Percentiles rank a stretch among this genome's conserved stretches.
Evolutionary conservation across 2,113 vertebrate genomes (phyloP).

Genomic region (Stictonetta naevosa): DNA sequence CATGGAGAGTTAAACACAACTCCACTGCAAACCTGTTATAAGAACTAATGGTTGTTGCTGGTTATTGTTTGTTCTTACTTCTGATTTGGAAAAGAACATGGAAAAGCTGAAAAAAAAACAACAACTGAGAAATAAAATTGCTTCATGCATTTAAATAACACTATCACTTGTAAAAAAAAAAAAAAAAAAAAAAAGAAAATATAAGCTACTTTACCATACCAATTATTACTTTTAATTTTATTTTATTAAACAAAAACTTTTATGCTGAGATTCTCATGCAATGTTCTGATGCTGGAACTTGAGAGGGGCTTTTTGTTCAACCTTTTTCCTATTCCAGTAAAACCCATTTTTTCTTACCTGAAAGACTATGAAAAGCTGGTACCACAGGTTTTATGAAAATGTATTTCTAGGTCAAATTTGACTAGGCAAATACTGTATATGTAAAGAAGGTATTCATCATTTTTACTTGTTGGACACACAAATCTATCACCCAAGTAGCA

Average conservation of each 20-base stretch:
- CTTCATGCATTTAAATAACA: constrained; percentile 49
- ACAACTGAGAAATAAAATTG: constrained; percentile 1
- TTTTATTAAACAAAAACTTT: neutral
- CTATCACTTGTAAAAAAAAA: neutral
- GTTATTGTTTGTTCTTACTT: neutral
- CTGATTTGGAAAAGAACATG: constrained; percentile 23
- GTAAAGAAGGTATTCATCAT: neutral
- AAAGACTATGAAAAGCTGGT: neutral
- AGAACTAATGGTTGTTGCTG: neutral
- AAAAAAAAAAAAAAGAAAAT: neutral
- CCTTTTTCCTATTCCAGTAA: neutral
- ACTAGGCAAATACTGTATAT: constrained; percentile 8
- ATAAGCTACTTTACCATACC: neutral
- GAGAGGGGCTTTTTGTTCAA: neutral
- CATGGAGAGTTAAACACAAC: constrained; percentile 12
- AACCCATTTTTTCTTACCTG: neutral
- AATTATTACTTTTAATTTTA: no score
- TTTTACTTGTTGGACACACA: neutral
- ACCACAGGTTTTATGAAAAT: neutral
- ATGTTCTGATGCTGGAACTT: neutral
- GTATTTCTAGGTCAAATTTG: neutral
- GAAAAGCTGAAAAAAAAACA: constrained; percentile 13
- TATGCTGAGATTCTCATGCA: neutral
- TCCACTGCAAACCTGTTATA: constrained; percentile 17
- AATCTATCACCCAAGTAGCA: neutral